Percentiles rank a stretch among this genome's conserved stretches.
Conservation (phyloP, 2,888 invertebrate species). For the Arctia plantaginis region DNA sequence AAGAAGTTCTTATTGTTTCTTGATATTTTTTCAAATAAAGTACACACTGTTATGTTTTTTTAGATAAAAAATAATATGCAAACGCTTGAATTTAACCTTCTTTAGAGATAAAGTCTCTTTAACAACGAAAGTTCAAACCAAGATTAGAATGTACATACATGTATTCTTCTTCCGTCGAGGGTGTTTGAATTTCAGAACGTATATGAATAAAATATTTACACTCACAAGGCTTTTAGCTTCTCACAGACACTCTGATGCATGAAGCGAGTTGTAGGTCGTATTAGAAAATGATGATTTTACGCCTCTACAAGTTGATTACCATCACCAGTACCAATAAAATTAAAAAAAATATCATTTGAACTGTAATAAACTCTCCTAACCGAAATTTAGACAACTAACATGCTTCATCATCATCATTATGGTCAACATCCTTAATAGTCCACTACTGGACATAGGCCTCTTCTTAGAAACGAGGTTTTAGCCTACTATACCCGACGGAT, state of each 20-base stretch:
- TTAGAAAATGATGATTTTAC: slow-evolving; percentile 32
- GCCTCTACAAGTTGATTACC: too few species aligned
- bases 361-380: too few species aligned
- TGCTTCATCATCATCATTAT: too few species aligned
- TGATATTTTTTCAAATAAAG: background rate
- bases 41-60: background rate
- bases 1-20: too few species aligned
- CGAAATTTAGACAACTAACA: too few species aligned
- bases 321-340: too few species aligned
- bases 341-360: too few species aligned
- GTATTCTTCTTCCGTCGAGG: slow-evolving; percentile 16
- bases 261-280: slow-evolving; percentile 43
- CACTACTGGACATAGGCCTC: too few species aligned
- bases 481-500: too few species aligned
- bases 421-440: too few species aligned
- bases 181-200: slow-evolving; percentile 55
- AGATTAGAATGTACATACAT: slow-evolving; percentile 18
- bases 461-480: too few species aligned
- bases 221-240: slow-evolving; percentile 37
- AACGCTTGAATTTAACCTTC: slow-evolving; percentile 7
- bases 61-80: background rate
- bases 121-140: slow-evolving; percentile 24
- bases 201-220: slow-evolving; percentile 69
- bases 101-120: slow-evolving; percentile 23
- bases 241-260: slow-evolving; percentile 51